Base-by-base conservation (phyloP, 1,140 invertebrate species). In the Arctopsyche grandis region DNA sequence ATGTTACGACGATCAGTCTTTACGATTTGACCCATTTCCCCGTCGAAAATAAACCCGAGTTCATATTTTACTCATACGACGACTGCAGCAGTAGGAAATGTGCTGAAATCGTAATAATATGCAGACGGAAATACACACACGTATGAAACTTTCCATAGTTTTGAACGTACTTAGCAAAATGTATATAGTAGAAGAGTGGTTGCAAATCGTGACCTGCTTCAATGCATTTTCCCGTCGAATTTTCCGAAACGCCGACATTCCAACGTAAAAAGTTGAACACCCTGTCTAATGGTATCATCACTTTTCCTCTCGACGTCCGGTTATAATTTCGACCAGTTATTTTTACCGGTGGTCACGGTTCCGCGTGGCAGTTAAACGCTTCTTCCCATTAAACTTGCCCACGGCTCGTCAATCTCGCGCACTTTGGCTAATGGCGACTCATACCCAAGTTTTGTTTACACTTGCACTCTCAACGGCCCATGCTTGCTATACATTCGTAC, bases 301-400 rank as follows among this genome's bases (percentile, higher is more conserved):
- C 56, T 60, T 60, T 60, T 60, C 56, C 56, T 60, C 56, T 38
- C 29, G 9, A 10, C 16, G 16, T 52, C 48, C 48, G 16, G 48
- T 52, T 52, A 38, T 38, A 38, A 38, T 38, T 38, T 38, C 29
- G 48, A 21, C 16, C 56, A 60, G 56, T 60, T 60, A 60, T 60
- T 60, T 60, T 60, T 60, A 60, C 56, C 56, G 56, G 16, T 21
- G 16, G 56, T 60, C 56, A 60, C 56, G 56, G 56, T 60, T 60
- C 56, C 21, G 56, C 21, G 16, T 60, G 29, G 56, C 56, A 21
- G 56, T 38, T 60, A 60, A 60, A 60, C 56, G 56, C 56, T 60
- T 60, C 56, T 60, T 60, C 56, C 56, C 56, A 60, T 60, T 60
- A 60, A 21, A 16, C 56, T 38, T 38, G 29, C 29, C 29, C 29